These are phyloP conservation scores for Caenorhabditis sp. DNA, from an alignment of 2,888 invertebrate species.

Conservation along the genomic window DNA sequence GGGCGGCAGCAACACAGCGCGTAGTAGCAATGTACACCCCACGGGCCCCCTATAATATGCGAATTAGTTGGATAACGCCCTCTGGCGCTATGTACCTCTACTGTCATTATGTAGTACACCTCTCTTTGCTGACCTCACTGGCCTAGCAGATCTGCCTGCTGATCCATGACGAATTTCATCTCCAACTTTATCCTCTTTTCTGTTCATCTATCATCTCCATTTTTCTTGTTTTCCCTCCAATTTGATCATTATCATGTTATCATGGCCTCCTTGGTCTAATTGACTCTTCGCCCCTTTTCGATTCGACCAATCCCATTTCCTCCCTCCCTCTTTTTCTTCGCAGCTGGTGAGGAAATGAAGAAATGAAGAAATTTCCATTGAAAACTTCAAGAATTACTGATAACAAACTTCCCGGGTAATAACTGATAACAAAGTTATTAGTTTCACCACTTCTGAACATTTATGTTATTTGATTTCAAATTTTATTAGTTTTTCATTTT, in stretches of 20 bases:
- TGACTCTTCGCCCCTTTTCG: conserved; percentile 11
- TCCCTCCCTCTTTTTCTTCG: conserved; percentile 7
- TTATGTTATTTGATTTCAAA: conserved; percentile 18
- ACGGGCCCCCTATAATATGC: conserved; percentile 50
- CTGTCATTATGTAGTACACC: conserved; percentile 43
- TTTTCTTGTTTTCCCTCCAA: conserved; percentile 52
- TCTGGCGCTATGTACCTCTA: conserved; percentile 37
- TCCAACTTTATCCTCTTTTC: conserved; percentile 5
- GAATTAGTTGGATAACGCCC: conserved; percentile 58
- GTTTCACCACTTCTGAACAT: conserved; percentile 47
- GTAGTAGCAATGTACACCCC: conserved; percentile 44
- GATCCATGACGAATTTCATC: conserved; percentile 34
- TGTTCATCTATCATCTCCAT: background rate
- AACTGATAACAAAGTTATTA: conserved; percentile 49
- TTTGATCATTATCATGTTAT: conserved; percentile 53
- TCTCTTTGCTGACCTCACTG: background rate
- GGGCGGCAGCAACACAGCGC: conserved; percentile 31
- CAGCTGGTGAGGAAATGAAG: conserved; percentile 29
- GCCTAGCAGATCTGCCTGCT: too few relatives aligned
- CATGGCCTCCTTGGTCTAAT: conserved; percentile 43
- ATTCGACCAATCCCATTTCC: background rate
- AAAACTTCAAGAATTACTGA: conserved; percentile 53
- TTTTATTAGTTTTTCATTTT: background rate
- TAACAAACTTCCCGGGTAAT: conserved; percentile 17
- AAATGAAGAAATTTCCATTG: background rate